These are phyloP conservation scores for Teinopalpus imperialis DNA, from an alignment of 2,888 invertebrate genomes.

Conservation along the genomic window DNA sequence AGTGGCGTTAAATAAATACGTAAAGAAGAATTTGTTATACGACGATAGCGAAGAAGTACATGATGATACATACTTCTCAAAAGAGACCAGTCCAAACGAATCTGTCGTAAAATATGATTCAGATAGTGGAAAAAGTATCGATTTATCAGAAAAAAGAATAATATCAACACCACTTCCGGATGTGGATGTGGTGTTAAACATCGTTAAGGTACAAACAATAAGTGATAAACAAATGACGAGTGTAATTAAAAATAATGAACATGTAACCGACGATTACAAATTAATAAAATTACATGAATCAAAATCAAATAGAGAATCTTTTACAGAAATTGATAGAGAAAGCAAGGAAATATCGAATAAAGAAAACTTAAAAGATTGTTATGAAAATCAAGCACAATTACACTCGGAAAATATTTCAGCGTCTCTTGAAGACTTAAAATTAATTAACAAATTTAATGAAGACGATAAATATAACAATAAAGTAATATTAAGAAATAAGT, in stretches of 20 bases:
- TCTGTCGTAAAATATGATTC: slow-evolving; percentile 62
- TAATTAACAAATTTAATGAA: slow-evolving; percentile 25
- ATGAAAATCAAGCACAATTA: neutral
- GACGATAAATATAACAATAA: slow-evolving; percentile 32
- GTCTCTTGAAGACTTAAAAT: slow-evolving; percentile 40
- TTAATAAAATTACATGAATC: slow-evolving; percentile 52
- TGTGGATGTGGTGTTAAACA: slow-evolving; percentile 14
- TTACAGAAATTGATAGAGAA: slow-evolving; percentile 23
- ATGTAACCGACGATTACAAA: slow-evolving; percentile 68
- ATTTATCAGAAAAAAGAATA: slow-evolving; percentile 39
- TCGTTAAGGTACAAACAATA: slow-evolving; percentile 20
- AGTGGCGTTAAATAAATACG: slow-evolving; percentile 67
- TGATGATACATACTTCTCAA: slow-evolving; percentile 65
- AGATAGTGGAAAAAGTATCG: slow-evolving; percentile 57
- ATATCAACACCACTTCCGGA: slow-evolving; percentile 11
- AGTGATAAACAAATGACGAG: slow-evolving; percentile 2
- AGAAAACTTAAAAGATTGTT: neutral
- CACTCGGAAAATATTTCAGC: slow-evolving; percentile 3
- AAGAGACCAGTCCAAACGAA: slow-evolving; percentile 69
- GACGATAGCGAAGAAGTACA: slow-evolving; percentile 50
- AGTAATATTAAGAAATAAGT: slow-evolving; percentile 46
- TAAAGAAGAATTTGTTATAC: slow-evolving; percentile 68
- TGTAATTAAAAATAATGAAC: slow-evolving; percentile 35
- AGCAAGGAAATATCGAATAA: neutral
- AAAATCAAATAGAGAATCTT: slow-evolving; percentile 28